A percentile compares a stretch with the other conserved stretches of the same genome.
These are phyloP conservation scores for Drosophila neocordata DNA, from an alignment of 1,140 invertebrate genomes.

Conservation along the genomic window DNA sequence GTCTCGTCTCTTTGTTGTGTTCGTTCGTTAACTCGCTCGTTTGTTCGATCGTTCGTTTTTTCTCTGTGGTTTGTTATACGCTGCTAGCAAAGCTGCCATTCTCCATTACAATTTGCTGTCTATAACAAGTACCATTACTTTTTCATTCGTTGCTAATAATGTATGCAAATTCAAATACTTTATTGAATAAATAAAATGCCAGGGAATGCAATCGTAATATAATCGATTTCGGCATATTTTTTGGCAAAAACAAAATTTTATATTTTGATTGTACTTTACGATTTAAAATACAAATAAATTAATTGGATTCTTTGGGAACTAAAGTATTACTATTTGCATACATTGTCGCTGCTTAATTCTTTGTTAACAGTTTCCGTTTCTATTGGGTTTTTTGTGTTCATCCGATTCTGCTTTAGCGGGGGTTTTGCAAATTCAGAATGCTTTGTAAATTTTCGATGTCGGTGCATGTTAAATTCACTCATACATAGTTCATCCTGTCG, in stretches of 20 bases:
- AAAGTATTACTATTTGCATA: not conserved
- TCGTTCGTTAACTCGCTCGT: slow-evolving; percentile 31
- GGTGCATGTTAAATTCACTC: slow-evolving; percentile 18
- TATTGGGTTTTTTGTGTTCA: slow-evolving; percentile 6
- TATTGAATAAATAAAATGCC: no score
- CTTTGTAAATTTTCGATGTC: no score
- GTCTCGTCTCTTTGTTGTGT: slow-evolving; percentile 1
- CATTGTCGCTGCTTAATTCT: slow-evolving; percentile 9
- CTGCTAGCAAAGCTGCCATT: not conserved
- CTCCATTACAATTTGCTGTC: no score
- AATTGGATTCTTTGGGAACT: not conserved
- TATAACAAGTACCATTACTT: no score
- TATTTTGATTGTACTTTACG: no score
- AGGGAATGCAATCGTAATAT: not conserved
- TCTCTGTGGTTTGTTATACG: slow-evolving; percentile 33
- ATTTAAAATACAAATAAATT: no score
- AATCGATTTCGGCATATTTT: no score
- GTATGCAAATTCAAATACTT: not conserved
- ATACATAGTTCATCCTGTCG: no score
- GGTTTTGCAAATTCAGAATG: not conserved
- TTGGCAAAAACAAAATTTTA: no score
- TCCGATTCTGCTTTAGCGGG: not conserved
- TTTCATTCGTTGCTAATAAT: not conserved
- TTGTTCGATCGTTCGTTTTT: slow-evolving; percentile 30
- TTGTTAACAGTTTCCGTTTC: not conserved